A percentile compares a stretch with the other conserved stretches of the same genome.
Evolutionary conservation across 2,888 invertebrate species (phyloP).

Genomic region (Ichneumon xanthorius): DNA sequence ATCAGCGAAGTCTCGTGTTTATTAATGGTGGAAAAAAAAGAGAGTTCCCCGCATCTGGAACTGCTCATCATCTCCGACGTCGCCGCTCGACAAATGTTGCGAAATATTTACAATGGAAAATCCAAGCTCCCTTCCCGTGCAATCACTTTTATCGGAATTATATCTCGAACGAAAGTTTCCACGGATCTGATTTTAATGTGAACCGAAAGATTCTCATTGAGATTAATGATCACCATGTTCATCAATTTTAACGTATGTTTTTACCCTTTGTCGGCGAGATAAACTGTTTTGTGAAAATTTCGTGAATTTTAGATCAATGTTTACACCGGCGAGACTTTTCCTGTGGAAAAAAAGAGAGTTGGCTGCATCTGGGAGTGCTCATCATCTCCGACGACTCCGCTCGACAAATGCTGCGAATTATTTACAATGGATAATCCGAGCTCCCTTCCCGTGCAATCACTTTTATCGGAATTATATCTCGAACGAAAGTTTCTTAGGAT

Average conservation of each 20-base stretch:
- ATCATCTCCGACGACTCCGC: not conserved
- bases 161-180: slow-evolving; percentile 6
- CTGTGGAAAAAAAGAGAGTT: slow-evolving; percentile 49
- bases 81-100: slow-evolving; percentile 20
- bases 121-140: not conserved
- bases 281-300: too few relatives aligned
- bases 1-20: slow-evolving; percentile 45
- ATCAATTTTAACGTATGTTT: not conserved
- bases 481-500: not conserved
- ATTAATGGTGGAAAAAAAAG: slow-evolving; percentile 51
- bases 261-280: too few relatives aligned
- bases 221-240: not conserved
- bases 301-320: too few relatives aligned
- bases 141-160: slow-evolving; percentile 2
- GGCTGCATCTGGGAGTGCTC: slow-evolving; percentile 8
- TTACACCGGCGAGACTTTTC: not conserved
- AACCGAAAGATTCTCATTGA: not conserved
- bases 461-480: slow-evolving; percentile 10
- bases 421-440: not conserved
- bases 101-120: slow-evolving; percentile 13
- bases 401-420: slow-evolving; percentile 20
- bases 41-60: slow-evolving; percentile 50
- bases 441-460: not conserved
- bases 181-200: not conserved
- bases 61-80: not conserved